Evolutionary conservation across 2,113 vertebrate genomes (phyloP).

Genomic region (Strix aluco): DNA sequence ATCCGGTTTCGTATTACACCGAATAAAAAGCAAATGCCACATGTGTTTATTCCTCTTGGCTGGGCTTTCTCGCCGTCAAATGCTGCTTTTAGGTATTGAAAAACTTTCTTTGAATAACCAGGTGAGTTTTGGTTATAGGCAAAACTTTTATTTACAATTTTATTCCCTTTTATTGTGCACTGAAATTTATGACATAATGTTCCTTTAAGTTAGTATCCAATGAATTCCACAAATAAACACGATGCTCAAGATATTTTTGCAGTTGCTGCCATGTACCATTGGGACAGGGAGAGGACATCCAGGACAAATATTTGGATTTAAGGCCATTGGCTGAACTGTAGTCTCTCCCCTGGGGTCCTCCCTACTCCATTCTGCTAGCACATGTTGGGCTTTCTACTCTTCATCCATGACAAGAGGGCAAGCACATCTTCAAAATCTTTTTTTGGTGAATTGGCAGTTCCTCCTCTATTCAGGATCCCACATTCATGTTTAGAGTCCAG

Average conservation of each 20-base stretch:
- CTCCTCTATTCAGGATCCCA: background rate
- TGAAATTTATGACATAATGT: background rate
- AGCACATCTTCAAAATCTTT: background rate
- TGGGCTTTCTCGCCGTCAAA: background rate
- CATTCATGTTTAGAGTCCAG: background rate
- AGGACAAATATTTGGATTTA: background rate
- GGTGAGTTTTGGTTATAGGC: background rate
- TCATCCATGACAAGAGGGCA: background rate
- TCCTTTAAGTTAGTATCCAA: background rate
- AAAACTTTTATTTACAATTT: background rate
- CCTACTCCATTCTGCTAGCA: background rate
- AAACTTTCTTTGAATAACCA: background rate
- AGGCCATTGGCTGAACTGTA: background rate
- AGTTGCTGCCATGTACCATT: background rate
- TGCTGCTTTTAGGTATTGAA: background rate
- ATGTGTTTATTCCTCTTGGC: background rate
- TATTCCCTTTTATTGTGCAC: background rate
- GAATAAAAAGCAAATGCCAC: background rate
- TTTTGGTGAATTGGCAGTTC: background rate
- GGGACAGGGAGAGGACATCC: background rate
- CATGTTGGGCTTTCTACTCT: background rate
- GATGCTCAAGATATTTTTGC: background rate
- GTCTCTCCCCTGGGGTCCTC: background rate
- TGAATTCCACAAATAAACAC: background rate
- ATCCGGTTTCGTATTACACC: rapidly evolving